Evolutionary conservation across 2,797 vertebrate genomes (phyloP).

Genomic region (Tachyglossus aculeatus): DNA sequence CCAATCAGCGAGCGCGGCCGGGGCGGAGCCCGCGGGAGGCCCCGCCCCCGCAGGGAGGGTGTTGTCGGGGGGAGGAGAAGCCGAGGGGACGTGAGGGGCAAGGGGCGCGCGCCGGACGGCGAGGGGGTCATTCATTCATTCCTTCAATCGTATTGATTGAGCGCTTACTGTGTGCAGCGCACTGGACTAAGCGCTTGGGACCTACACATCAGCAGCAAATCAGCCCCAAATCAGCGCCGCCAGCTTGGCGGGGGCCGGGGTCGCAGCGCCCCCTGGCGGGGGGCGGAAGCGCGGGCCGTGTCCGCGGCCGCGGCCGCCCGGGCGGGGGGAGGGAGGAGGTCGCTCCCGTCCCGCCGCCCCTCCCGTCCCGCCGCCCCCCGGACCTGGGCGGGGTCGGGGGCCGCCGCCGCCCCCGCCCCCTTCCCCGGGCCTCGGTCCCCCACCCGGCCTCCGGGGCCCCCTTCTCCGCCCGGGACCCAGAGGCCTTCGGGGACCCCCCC

Average conservation of each 20-base stretch:
- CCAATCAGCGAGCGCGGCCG: slow-evolving; percentile 59
- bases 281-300: slow-evolving; percentile 27
- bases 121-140: no score
- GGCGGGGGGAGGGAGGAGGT: slow-evolving; percentile 38
- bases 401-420: background rate
- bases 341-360: background rate
- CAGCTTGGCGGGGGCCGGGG: slow-evolving; percentile 20
- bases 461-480: background rate
- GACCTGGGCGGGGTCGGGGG: background rate
- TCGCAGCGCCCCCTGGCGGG: slow-evolving; percentile 29
- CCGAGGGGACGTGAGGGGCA: slow-evolving; percentile 53
- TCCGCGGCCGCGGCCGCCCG: slow-evolving; percentile 23
- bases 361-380: background rate
- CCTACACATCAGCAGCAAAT: no score
- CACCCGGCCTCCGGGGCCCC: no score
- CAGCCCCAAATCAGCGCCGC: no score
- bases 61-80: slow-evolving; percentile 67
- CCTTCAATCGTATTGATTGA: no score
- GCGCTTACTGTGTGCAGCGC: slow-evolving; percentile 26
- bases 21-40: slow-evolving; percentile 63
- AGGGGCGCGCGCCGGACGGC: background rate
- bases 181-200: no score
- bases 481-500: no score
- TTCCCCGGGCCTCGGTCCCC: background rate
- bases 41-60: slow-evolving; percentile 61